Evolutionary conservation across 2,797 vertebrate genomes (phyloP).

Genomic region (Esox lucius): DNA sequence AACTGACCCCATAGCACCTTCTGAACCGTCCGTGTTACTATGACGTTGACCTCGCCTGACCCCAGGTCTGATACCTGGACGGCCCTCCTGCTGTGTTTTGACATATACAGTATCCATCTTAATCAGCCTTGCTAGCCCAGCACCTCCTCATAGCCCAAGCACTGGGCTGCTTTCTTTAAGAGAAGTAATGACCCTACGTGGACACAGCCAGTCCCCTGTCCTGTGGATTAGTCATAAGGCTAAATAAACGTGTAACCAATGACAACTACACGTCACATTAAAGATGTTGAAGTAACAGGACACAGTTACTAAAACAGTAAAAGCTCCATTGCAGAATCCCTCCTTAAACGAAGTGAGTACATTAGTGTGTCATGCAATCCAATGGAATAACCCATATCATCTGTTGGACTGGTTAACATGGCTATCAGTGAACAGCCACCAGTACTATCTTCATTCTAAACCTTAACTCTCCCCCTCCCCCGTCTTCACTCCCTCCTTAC

Average conservation of each 20-base stretch:
- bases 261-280: not conserved
- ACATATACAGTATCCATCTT: conserved; percentile 15
- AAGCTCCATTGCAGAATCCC: conserved; percentile 35
- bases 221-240: not conserved
- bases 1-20: not conserved
- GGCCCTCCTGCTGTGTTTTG: not conserved
- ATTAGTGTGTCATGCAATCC: conserved; percentile 58
- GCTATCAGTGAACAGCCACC: conserved; percentile 81
- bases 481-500: not conserved
- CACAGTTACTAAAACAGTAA: not conserved
- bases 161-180: not conserved
- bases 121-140: not conserved
- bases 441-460: conserved; percentile 68
- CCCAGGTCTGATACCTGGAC: not conserved
- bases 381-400: conserved; percentile 86
- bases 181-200: not conserved
- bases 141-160: not conserved
- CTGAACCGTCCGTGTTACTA: not conserved
- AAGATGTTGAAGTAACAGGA: conserved; percentile 44
- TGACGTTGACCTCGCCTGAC: not conserved
- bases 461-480: conserved; percentile 56
- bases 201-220: not conserved
- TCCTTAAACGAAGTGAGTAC: conserved; percentile 45
- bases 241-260: not conserved
- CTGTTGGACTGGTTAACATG: conserved; percentile 86